Percentiles rank a stretch among this genome's conserved stretches.
Evolutionary conservation across 2,113 vertebrate species (phyloP).

Genomic region (Syrrhaptes paradoxus): DNA sequence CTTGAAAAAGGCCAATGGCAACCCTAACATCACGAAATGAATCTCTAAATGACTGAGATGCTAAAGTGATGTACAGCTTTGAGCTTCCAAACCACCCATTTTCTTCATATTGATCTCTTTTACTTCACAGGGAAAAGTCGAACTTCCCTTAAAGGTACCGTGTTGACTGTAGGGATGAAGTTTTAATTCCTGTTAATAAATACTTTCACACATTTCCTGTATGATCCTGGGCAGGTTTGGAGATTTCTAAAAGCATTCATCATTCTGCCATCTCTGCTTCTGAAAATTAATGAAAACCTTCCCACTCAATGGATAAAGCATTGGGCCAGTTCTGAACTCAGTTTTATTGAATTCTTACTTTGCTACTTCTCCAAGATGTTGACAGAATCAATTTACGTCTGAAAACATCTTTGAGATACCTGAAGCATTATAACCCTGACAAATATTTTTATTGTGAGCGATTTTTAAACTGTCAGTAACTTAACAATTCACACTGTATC

Average conservation of each 20-base stretch:
- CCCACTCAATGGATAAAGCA: background rate
- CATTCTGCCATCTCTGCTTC: conserved; percentile 13
- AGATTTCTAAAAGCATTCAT: conserved; percentile 11
- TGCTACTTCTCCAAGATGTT: background rate
- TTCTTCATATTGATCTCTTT: background rate
- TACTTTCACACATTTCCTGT: background rate
- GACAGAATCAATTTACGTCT: conserved; percentile 39
- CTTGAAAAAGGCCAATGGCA: background rate
- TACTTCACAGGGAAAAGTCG: background rate
- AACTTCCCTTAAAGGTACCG: background rate
- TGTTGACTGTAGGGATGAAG: background rate
- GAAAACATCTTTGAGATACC: background rate
- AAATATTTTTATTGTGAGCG: background rate
- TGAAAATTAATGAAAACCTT: conserved; percentile 44
- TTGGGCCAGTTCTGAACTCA: background rate
- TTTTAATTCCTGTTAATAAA: conserved; percentile 45
- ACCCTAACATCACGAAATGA: background rate
- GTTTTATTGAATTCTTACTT: conserved; percentile 40
- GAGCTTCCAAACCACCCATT: background rate
- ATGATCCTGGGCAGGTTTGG: background rate
- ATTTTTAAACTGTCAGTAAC: background rate
- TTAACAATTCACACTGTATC: background rate
- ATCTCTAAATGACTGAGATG: background rate
- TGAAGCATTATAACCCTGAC: background rate
- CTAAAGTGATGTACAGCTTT: background rate